Evolutionary conservation across 2,888 invertebrate genomes (phyloP), one percentile per base, ranked within the genome.

Genomic region (Nesidiocoris tenuis): DNA sequence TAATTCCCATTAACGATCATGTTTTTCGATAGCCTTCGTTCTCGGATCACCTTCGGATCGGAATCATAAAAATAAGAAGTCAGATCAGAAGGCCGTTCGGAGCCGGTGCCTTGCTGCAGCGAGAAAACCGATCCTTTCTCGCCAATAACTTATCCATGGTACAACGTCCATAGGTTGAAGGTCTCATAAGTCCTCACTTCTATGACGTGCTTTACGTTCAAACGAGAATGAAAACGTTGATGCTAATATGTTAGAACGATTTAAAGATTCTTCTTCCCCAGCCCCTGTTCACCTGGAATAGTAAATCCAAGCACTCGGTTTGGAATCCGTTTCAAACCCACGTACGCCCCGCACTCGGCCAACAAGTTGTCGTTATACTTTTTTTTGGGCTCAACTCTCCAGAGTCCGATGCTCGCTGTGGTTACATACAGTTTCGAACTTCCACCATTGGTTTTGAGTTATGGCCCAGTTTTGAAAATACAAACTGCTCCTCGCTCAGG

Each of bases 181-280:
- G 16, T 25, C 16, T 70, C 70, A 59, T 70, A 70, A 70, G 70
- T 70, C 70, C 59, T 70, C 54, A 24, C 39, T 18, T 24, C n/a
- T 70, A 70, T 70, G 70, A 70, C 57, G 70, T 70, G 57, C 59
- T 23, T 56, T 70, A 70, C 70, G 59, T 70, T 59, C 59, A 18
- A 3, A 39, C 12, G 2, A 25, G 55, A 66, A 75, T 75, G 66
- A 75, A 75, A 75, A 66, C 75, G 75, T 75, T 75, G 75, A 75
- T 75, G 75, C 75, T 75, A 75, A 75, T 75, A 75, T 75, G 75
- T 75, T 66, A 66, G 59, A 12, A 9, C 25, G 65, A 57, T 66
- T 22, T 57, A 70, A 70, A 39, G 39, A 39, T 39, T 39, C 3
- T 70, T 59, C 59, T 57, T 59, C 70, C 70, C 23, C 23, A 18